phyloP scores from a whole-genome alignment of 2,113 vertebrate genomes.

The Acrocephalus arundinaceus region DNA sequence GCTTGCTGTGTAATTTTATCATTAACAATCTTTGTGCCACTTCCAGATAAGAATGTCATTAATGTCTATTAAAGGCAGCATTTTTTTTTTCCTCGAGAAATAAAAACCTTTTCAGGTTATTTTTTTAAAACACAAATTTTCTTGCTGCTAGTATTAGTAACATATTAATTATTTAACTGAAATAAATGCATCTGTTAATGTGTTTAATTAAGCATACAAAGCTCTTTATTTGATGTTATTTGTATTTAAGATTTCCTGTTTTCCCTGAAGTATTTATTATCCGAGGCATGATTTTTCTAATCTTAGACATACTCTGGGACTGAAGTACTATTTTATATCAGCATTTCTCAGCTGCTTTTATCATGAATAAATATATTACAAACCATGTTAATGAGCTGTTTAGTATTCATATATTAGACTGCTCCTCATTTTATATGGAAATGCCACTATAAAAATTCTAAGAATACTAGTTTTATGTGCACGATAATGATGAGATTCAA shows the following conservation, averaged over 20 bases:
- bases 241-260: conserved; percentile 61
- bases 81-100: neutral
- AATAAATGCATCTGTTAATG: conserved; percentile 62
- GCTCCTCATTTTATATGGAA: conserved; percentile 71
- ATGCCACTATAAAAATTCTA: conserved; percentile 77
- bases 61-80: neutral
- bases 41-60: neutral
- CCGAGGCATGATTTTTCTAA: conserved; percentile 42
- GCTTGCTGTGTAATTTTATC: neutral
- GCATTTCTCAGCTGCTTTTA: conserved; percentile 35
- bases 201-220: conserved; percentile 65
- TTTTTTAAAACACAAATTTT: neutral
- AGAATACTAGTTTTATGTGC: conserved; percentile 70
- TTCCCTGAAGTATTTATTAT: conserved; percentile 71
- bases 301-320: conserved; percentile 55
- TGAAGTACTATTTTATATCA: conserved; percentile 28
- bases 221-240: conserved; percentile 63
- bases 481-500: conserved; percentile 78
- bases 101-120: neutral
- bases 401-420: conserved; percentile 71
- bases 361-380: conserved; percentile 23
- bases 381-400: conserved; percentile 47
- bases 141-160: neutral
- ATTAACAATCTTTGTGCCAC: neutral
- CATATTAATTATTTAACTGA: conserved; percentile 58